Conservation (phyloP, 2,113 vertebrate species). For the Eleginops maclovinus region DNA sequence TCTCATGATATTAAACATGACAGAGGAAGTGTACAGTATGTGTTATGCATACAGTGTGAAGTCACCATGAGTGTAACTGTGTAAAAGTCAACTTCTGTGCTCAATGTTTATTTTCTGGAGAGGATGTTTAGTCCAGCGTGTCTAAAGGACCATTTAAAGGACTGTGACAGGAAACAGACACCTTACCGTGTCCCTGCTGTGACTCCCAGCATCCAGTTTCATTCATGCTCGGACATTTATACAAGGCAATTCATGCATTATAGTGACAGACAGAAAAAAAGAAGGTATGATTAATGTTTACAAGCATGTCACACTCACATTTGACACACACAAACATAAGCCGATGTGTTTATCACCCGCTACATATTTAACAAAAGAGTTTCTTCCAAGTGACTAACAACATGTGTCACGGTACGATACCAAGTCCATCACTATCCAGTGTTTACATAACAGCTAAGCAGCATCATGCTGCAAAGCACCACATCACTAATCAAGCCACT, state of each 20-base stretch:
- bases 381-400: slow-evolving; percentile 35
- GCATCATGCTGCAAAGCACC: slow-evolving; percentile 23
- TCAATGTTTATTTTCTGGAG: slow-evolving; percentile 50
- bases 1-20: slow-evolving; percentile 5
- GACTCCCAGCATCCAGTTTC: slow-evolving; percentile 44
- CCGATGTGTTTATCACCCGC: slow-evolving; percentile 12
- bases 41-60: slow-evolving; percentile 15
- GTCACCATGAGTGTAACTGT: slow-evolving; percentile 4
- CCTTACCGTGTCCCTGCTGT: slow-evolving; percentile 40
- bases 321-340: slow-evolving; percentile 16
- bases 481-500: slow-evolving; percentile 45
- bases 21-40: slow-evolving; percentile 6
- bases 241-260: background rate
- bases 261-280: background rate
- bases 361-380: slow-evolving; percentile 26
- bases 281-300: slow-evolving; percentile 5
- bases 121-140: slow-evolving; percentile 66
- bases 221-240: slow-evolving; percentile 16
- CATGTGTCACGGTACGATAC: slow-evolving; percentile 34
- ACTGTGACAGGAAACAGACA: slow-evolving; percentile 61
- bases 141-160: slow-evolving; percentile 45
- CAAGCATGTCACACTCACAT: background rate
- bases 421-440: slow-evolving; percentile 40
- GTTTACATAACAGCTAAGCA: slow-evolving; percentile 47
- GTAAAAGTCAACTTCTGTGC: slow-evolving; percentile 25